These are phyloP conservation scores for Chelon labrosus DNA, from an alignment of 2,797 vertebrate species.

Conservation along the genomic window DNA sequence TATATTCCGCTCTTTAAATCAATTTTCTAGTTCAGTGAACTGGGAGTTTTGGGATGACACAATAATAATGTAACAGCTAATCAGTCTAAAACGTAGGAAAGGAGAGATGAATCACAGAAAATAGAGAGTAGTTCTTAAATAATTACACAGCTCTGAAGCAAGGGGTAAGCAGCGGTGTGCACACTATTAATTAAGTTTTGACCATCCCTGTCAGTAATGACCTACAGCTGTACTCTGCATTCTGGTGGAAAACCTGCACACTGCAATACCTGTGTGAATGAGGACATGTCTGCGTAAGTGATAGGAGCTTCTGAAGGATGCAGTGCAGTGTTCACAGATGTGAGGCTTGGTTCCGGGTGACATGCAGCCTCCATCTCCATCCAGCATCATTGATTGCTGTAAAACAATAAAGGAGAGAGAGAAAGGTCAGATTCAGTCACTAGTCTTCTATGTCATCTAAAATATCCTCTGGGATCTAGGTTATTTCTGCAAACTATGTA, in stretches of 20 bases:
- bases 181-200: no score
- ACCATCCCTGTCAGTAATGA: no score
- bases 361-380: slow-evolving; percentile 88
- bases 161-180: no score
- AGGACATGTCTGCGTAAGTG: slow-evolving; percentile 97
- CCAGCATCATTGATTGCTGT: slow-evolving; percentile 87
- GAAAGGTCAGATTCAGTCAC: slow-evolving; percentile 9
- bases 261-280: slow-evolving; percentile 92
- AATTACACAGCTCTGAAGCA: background rate
- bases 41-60: background rate
- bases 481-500: background rate
- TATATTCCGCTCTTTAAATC: slow-evolving; percentile 14
- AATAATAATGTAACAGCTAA: slow-evolving; percentile 3
- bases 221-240: no score
- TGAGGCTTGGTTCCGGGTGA: slow-evolving; percentile 96
- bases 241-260: no score
- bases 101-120: background rate
- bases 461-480: background rate
- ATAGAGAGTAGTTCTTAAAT: background rate
- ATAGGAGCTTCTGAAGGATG: slow-evolving; percentile 98
- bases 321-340: slow-evolving; percentile 95
- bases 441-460: background rate
- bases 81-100: background rate
- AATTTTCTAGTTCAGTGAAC: slow-evolving; percentile 21
- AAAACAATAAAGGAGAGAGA: slow-evolving; percentile 24